Percentiles rank a stretch among this genome's conserved stretches.
Evolutionary conservation across 2,888 invertebrate genomes (phyloP).

Genomic region (Sussaba pulchella): DNA sequence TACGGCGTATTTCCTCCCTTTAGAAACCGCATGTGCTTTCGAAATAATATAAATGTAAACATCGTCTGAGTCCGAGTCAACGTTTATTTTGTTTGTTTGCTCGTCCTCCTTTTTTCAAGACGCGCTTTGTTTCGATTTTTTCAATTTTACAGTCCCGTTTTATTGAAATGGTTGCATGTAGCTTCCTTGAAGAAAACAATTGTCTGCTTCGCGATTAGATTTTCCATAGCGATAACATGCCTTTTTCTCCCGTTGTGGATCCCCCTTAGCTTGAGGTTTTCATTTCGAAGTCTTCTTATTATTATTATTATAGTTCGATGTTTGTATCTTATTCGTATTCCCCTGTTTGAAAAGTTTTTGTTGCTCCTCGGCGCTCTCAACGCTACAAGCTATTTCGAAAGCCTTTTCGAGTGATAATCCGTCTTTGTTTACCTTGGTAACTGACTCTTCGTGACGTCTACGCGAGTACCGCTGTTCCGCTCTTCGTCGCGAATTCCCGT

Average conservation of each 20-base stretch:
- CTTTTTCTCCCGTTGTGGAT: slow-evolving; percentile 28
- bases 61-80: slow-evolving; percentile 34
- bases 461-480: slow-evolving; percentile 44
- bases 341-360: slow-evolving; percentile 47
- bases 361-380: slow-evolving; percentile 37
- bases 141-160: slow-evolving; percentile 23
- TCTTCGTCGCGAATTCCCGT: slow-evolving; percentile 51
- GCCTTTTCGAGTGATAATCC: slow-evolving; percentile 45
- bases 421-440: slow-evolving; percentile 24
- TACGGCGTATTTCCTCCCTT: slow-evolving; percentile 16
- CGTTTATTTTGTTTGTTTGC: slow-evolving; percentile 13
- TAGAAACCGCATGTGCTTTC: slow-evolving; percentile 12
- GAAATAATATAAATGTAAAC: slow-evolving; percentile 22
- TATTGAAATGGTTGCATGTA: slow-evolving; percentile 33
- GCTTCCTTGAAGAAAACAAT: slow-evolving; percentile 52
- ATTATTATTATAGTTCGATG: slow-evolving; percentile 25
- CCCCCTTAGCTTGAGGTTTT: slow-evolving; percentile 7
- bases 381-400: slow-evolving; percentile 43
- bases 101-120: slow-evolving; percentile 14
- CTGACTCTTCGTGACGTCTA: slow-evolving; percentile 49
- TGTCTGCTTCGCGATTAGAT: slow-evolving; percentile 39
- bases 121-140: slow-evolving; percentile 25
- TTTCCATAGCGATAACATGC: slow-evolving; percentile 50
- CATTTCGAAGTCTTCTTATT: slow-evolving; percentile 27
- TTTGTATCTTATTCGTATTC: slow-evolving; percentile 22